Conservation (phyloP, 2,797 vertebrate genomes). For the Sebastes melanostomus region DNA sequence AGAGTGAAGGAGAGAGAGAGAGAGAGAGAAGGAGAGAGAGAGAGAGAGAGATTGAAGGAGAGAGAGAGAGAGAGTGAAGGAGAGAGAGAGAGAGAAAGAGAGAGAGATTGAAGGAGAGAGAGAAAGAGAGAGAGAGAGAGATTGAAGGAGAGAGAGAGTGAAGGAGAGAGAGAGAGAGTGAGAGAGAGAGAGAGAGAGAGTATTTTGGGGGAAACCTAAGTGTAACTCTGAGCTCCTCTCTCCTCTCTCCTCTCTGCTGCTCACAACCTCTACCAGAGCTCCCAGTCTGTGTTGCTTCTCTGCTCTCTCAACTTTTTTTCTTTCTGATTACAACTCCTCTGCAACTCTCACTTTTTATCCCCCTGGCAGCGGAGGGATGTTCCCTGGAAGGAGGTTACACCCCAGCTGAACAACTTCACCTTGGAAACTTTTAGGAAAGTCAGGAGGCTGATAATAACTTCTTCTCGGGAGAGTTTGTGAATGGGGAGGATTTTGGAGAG, state of each 20-base stretch:
- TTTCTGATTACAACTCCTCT: conserved; percentile 40
- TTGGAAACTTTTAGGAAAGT: conserved; percentile 37
- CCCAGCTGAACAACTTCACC: conserved; percentile 55
- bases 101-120: conserved; percentile 6
- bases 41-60: neutral
- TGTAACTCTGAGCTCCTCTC: conserved; percentile 42
- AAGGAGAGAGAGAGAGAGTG: neutral
- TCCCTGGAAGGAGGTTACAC: conserved; percentile 61
- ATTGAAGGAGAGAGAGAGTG: neutral
- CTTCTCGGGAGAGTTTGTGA: conserved; percentile 44
- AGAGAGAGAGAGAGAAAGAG: neutral
- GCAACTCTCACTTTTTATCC: conserved; percentile 37
- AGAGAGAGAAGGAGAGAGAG: too few relatives aligned
- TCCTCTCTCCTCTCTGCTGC: conserved; percentile 42
- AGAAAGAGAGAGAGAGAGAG: neutral
- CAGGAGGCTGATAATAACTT: conserved; percentile 33
- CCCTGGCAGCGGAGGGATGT: conserved; percentile 60
- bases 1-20: neutral
- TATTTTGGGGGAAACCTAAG: conserved; percentile 49
- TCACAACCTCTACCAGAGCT: conserved; percentile 39
- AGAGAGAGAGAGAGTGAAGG: too few relatives aligned
- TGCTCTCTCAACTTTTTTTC: conserved; percentile 49
- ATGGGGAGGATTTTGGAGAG: conserved; percentile 48
- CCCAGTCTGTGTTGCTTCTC: conserved; percentile 59
- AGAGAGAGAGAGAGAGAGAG: conserved; percentile 19